A percentile compares a stretch with the other conserved stretches of the same genome.
These are phyloP conservation scores for Meloidogyne hapla DNA, from an alignment of 1,140 invertebrate species.

Conservation along the genomic window DNA sequence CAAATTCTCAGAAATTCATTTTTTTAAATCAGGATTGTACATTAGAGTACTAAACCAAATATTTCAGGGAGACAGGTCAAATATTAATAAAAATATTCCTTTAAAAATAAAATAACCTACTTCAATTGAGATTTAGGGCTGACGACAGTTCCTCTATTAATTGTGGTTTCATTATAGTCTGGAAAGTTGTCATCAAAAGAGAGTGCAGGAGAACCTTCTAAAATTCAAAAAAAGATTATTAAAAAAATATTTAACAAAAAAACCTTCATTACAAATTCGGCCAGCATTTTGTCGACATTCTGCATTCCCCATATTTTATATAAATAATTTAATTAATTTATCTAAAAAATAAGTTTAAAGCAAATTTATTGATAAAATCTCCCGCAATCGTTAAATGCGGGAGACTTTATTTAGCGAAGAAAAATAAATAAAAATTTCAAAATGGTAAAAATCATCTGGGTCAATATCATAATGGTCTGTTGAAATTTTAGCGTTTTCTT, in stretches of 20 bases:
- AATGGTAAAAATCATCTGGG: no score
- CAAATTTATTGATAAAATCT: not conserved
- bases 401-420: no score
- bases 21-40: no score
- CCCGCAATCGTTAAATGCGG: not conserved
- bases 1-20: no score
- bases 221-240: not conserved
- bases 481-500: no score
- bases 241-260: not conserved
- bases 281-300: not conserved
- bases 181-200: slow-evolving; percentile 14
- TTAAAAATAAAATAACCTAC: not conserved
- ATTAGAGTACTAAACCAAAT: no score
- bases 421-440: no score
- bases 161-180: slow-evolving; percentile 38
- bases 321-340: not conserved
- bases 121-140: slow-evolving; percentile 28
- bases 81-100: not conserved
- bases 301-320: slow-evolving; percentile 26
- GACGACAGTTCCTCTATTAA: slow-evolving; percentile 32
- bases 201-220: slow-evolving; percentile 8
- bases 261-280: slow-evolving; percentile 9
- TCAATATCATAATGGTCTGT: no score
- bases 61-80: no score
- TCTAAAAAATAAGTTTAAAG: no score